Percentiles rank a stretch among this genome's conserved stretches.
phyloP scores from a whole-genome alignment of 2,113 vertebrate species.

The Sinocyclocheilus maitianheensis region DNA sequence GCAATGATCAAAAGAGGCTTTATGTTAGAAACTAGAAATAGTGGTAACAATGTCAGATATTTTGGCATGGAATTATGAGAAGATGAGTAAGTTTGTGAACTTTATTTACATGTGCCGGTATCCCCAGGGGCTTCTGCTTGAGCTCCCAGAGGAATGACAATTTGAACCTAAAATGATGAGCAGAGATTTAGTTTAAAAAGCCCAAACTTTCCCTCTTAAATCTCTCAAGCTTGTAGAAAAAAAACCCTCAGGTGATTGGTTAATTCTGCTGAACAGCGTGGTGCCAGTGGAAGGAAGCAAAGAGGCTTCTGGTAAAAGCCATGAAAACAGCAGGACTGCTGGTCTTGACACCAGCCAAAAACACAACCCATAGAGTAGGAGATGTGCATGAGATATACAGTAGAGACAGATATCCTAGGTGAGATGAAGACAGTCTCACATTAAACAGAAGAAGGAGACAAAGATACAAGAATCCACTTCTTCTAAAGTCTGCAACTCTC shows the following conservation, averaged over 20 bases:
- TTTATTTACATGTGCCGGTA: slow-evolving; percentile 17
- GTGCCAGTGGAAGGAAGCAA: slow-evolving; percentile 13
- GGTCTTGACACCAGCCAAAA: slow-evolving; percentile 31
- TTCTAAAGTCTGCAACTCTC: neutral
- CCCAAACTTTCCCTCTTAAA: slow-evolving; percentile 16
- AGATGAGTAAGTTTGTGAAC: neutral
- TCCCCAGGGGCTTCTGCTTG: slow-evolving; percentile 11
- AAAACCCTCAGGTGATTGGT: slow-evolving; percentile 7
- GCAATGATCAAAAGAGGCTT: slow-evolving; percentile 7
- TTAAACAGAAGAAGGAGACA: neutral
- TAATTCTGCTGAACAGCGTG: slow-evolving; percentile 46
- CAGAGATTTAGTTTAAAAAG: slow-evolving; percentile 33
- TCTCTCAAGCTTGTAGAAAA: slow-evolving; percentile 33
- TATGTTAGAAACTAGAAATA: slow-evolving; percentile 1
- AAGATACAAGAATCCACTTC: neutral
- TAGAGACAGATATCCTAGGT: neutral
- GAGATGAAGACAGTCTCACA: neutral
- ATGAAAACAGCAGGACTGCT: slow-evolving; percentile 40
- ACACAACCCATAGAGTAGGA: neutral
- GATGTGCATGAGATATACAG: neutral
- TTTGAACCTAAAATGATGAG: neutral
- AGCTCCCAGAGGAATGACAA: slow-evolving; percentile 21
- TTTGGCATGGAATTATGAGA: neutral
- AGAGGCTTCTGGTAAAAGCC: slow-evolving; percentile 34
- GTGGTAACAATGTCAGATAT: slow-evolving; percentile 1